Evolutionary conservation across 2,113 vertebrate species (phyloP).

Genomic region (Strix aluco): DNA sequence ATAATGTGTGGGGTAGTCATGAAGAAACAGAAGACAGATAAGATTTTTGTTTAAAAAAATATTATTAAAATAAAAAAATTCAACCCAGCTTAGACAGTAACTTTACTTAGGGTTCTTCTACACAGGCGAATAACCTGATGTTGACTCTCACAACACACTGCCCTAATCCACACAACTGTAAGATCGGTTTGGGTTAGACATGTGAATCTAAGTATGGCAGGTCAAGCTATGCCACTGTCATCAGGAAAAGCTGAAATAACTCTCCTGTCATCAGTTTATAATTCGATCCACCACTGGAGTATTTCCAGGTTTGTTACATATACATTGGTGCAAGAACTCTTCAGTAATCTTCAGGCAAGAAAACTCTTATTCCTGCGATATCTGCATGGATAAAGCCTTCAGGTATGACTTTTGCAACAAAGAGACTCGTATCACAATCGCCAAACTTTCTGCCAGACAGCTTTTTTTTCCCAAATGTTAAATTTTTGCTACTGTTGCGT

Average conservation of each 20-base stretch:
- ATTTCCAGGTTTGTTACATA: background rate
- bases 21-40: background rate
- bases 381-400: background rate
- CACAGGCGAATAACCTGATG: background rate
- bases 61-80: background rate
- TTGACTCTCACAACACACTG: background rate
- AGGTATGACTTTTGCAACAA: background rate
- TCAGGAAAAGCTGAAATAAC: background rate
- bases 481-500: rapidly evolving
- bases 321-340: background rate
- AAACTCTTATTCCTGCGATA: background rate
- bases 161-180: background rate
- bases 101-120: background rate
- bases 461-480: background rate
- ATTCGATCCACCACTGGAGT: background rate
- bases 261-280: background rate
- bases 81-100: background rate
- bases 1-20: background rate
- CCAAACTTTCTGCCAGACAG: background rate
- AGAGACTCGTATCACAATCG: background rate
- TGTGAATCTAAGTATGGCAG: background rate
- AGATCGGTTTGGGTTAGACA: background rate
- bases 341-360: background rate
- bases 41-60: background rate
- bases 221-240: background rate